Percentiles rank a stretch among this genome's conserved stretches.
These are phyloP conservation scores for Pundamilia nyererei DNA, from an alignment of 2,113 vertebrate genomes.

Conservation along the genomic window DNA sequence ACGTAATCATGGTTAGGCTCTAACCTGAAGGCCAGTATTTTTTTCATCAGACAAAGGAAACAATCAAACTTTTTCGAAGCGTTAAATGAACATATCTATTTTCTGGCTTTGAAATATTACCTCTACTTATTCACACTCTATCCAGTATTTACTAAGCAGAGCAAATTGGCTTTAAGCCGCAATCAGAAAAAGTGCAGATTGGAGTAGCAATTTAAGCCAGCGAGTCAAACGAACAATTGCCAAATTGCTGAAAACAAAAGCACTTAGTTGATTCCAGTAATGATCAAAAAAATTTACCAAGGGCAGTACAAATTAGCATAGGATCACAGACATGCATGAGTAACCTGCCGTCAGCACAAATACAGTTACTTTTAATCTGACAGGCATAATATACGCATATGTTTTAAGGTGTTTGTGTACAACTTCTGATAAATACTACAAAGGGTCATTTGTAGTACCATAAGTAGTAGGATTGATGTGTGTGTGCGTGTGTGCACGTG, in stretches of 20 bases:
- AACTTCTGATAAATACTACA: neutral
- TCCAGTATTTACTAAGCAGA: neutral
- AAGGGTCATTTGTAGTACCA: neutral
- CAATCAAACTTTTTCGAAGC: neutral
- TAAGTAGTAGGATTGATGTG: neutral
- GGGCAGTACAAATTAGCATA: neutral
- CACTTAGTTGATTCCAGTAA: neutral
- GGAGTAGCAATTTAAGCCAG: neutral
- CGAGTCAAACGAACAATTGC: neutral
- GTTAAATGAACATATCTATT: neutral
- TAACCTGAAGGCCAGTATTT: neutral
- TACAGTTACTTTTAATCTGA: neutral
- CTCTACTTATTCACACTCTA: neutral
- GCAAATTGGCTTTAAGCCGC: neutral
- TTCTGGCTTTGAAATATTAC: neutral
- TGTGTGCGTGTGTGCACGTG: accelerated
- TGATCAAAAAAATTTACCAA: neutral
- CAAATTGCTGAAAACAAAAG: neutral
- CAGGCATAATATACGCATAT: neutral
- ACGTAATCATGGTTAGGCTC: neutral
- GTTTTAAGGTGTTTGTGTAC: neutral
- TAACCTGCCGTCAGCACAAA: neutral
- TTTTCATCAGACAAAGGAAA: neutral
- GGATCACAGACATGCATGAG: neutral
- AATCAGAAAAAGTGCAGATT: neutral